Percentiles rank a stretch among this genome's conserved stretches.
Evolutionary conservation across 2,797 vertebrate genomes (phyloP).

Genomic region (Chiroxiphia lanceolata): DNA sequence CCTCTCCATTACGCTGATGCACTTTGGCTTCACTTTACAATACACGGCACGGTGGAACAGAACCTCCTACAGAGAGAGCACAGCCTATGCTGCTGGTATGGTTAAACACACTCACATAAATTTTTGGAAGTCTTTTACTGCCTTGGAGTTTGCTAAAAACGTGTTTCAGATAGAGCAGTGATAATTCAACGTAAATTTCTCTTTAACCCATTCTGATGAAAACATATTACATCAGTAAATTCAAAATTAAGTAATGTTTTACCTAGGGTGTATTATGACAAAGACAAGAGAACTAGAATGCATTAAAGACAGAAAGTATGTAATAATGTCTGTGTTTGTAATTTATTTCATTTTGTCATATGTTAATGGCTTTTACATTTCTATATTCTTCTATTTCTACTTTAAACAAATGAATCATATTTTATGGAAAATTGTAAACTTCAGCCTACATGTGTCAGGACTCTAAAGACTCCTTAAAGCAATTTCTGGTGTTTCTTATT

Average conservation of each 20-base stretch:
- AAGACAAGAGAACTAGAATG: not conserved
- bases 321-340: not conserved
- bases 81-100: not conserved
- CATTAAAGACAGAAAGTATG: not conserved
- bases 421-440: not conserved
- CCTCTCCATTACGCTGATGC: conserved; percentile 36
- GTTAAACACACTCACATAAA: not conserved
- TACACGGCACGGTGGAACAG: not conserved
- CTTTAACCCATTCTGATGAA: not conserved
- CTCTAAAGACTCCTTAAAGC: not conserved
- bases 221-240: not conserved
- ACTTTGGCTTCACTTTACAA: not conserved
- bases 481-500: not conserved
- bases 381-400: not conserved
- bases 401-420: not conserved
- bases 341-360: not conserved
- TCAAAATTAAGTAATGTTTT: not conserved
- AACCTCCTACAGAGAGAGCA: not conserved
- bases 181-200: not conserved
- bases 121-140: not conserved
- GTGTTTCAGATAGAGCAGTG: not conserved
- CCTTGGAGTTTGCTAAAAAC: not conserved
- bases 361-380: not conserved
- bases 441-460: not conserved
- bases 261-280: not conserved